These are phyloP conservation scores for Ascidia mentula DNA, from an alignment of 23 tunicate species.

Conservation along the genomic window DNA sequence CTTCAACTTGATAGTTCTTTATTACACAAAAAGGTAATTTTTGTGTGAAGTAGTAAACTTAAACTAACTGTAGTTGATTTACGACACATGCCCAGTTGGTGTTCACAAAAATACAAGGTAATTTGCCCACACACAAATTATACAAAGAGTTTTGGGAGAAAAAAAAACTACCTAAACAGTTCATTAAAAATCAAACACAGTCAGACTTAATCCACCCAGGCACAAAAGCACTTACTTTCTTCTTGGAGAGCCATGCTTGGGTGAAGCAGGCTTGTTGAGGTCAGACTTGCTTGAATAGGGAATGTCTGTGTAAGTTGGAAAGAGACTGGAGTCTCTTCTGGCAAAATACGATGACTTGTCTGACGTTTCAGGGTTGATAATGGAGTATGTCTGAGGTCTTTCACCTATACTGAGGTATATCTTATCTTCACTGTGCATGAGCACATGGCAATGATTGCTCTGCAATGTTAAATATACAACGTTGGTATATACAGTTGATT, in stretches of 20 bases:
- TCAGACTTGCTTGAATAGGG: not conserved
- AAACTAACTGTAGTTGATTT: no score
- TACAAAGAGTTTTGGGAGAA: no score
- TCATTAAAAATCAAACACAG: no score
- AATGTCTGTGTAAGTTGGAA: conserved; percentile 1
- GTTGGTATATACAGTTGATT: not conserved
- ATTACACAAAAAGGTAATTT: no score
- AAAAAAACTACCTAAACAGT: no score
- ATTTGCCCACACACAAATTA: no score
- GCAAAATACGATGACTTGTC: conserved; percentile 6
- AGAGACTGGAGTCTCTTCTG: not conserved
- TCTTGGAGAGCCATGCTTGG: conserved; percentile 11
- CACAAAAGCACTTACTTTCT: conserved; percentile 1
- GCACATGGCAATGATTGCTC: conserved; percentile 87
- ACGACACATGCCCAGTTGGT: no score
- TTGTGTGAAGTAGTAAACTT: no score
- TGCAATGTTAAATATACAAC: conserved; percentile 1
- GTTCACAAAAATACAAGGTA: no score
- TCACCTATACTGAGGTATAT: conserved; percentile 79
- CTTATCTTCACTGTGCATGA: conserved; percentile 85
- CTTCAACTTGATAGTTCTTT: no score
- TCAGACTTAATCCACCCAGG: no score
- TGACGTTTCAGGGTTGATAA: conserved; percentile 10
- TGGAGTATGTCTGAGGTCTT: not conserved
- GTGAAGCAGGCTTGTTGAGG: not conserved